Conservation (phyloP, 37 sponge, comb jelly and placozoan genomes). For the Petrosia ficiformis region DNA sequence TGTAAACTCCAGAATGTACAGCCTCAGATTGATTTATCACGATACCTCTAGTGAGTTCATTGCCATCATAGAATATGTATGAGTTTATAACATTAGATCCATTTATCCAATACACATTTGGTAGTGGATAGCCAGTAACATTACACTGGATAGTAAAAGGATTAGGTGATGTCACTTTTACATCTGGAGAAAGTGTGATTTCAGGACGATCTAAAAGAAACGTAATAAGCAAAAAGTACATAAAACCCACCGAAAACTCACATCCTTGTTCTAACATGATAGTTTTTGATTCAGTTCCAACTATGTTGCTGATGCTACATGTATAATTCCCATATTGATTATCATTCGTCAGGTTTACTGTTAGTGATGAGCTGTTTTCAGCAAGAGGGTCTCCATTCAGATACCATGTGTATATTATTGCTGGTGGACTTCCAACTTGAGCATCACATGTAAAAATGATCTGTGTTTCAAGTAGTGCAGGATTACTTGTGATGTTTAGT, state of each 20-base stretch:
- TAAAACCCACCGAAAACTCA: too few relatives aligned
- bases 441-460: too few relatives aligned
- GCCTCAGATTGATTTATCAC: conserved; percentile 6
- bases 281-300: conserved; percentile 1
- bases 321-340: conserved; percentile 30
- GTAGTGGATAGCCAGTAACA: conserved; percentile 43
- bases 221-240: too few relatives aligned
- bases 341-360: background rate
- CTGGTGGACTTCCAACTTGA: too few relatives aligned
- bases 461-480: too few relatives aligned
- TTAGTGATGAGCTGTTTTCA: background rate
- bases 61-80: background rate
- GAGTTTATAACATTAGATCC: background rate
- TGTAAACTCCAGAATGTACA: conserved; percentile 35
- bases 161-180: conserved; percentile 8
- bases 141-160: conserved; percentile 28
- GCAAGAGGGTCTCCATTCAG: background rate
- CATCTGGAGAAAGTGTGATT: background rate
- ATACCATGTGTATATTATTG: background rate
- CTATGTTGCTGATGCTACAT: conserved; percentile 13
- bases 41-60: conserved; percentile 27
- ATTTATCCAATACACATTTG: conserved; percentile 58
- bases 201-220: background rate
- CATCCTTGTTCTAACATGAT: conserved; percentile 9
- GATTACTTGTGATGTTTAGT: too few relatives aligned